Percentiles rank a stretch among this genome's conserved stretches.
These are phyloP conservation scores for Heterodera filipjevi DNA, from an alignment of 2,888 invertebrate genomes.

Conservation along the genomic window DNA sequence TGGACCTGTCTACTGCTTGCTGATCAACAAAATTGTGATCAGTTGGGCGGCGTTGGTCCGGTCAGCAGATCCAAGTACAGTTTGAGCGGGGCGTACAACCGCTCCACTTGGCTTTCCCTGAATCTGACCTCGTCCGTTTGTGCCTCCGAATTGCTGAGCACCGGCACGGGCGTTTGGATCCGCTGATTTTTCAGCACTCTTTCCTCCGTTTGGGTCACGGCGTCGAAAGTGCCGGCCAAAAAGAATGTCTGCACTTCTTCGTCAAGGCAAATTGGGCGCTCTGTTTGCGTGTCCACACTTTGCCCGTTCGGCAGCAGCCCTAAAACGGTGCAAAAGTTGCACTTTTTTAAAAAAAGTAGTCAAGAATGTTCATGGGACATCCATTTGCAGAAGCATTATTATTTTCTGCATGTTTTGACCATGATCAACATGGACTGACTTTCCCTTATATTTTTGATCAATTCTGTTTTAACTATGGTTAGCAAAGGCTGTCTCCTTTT, in stretches of 20 bases:
- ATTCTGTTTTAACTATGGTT: too few species aligned
- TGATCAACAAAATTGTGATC: not conserved
- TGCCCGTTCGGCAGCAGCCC: not conserved
- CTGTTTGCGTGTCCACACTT: slow-evolving; percentile 36
- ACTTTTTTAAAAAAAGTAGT: too few species aligned
- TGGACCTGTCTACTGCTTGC: not conserved
- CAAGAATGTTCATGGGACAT: too few species aligned
- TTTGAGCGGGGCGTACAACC: slow-evolving; percentile 6
- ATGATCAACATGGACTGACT: too few species aligned
- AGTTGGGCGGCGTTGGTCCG: not conserved
- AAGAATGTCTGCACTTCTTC: slow-evolving; percentile 34
- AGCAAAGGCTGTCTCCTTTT: too few species aligned
- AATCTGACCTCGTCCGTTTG: slow-evolving; percentile 51
- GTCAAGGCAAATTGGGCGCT: slow-evolving; percentile 22
- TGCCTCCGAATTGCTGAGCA: slow-evolving; percentile 49
- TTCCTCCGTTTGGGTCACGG: slow-evolving; percentile 49
- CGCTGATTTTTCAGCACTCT: slow-evolving; percentile 56
- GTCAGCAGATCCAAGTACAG: slow-evolving; percentile 2
- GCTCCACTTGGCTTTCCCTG: slow-evolving; percentile 3
- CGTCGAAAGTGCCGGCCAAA: slow-evolving; percentile 31
- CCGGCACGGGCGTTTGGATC: slow-evolving; percentile 58
- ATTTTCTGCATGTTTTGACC: too few species aligned
- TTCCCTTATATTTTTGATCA: too few species aligned
- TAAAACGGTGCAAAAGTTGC: not conserved
- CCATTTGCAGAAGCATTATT: too few species aligned